A percentile compares a stretch with the other conserved stretches of the same genome.
phyloP scores from a whole-genome alignment of 2,888 invertebrate species.

The Pammene fasciana region DNA sequence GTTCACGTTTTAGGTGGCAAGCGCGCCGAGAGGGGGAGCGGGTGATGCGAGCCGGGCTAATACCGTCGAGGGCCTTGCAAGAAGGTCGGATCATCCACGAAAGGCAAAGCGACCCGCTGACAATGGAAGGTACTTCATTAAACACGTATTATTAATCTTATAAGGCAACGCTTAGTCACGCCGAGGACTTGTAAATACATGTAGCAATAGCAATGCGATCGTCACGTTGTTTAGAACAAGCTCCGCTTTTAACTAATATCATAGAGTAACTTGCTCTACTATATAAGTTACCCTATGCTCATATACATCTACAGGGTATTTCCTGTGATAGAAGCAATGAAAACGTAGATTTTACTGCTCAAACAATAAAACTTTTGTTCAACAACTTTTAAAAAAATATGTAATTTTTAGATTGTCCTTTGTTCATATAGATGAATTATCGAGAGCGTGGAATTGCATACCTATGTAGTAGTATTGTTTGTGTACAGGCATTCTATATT shows the following conservation, averaged over 20 bases:
- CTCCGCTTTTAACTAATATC: not conserved
- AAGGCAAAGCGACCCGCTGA: constrained; percentile 84
- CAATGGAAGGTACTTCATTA: constrained; percentile 81
- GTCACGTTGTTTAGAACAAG: not conserved
- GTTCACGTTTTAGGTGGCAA: constrained; percentile 88
- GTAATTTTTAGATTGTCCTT: no score
- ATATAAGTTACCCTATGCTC: no score
- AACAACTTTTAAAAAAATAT: no score
- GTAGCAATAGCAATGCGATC: constrained; percentile 11
- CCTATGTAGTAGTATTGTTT: no score
- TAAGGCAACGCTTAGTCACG: constrained; percentile 20
- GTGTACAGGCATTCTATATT: no score
- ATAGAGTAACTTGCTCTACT: no score
- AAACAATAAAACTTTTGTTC: no score
- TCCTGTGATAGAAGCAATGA: no score
- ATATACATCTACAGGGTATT: no score
- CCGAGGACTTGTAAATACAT: constrained; percentile 2
- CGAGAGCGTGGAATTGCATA: no score
- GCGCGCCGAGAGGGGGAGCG: constrained; percentile 94
- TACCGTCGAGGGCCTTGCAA: constrained; percentile 96
- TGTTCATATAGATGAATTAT: no score
- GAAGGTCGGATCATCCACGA: constrained; percentile 93
- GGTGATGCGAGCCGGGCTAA: constrained; percentile 96
- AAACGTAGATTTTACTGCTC: no score
- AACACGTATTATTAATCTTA: constrained; percentile 1